Conservation (phyloP, 2,113 vertebrate species). For the Anser brachyrhynchus region DNA sequence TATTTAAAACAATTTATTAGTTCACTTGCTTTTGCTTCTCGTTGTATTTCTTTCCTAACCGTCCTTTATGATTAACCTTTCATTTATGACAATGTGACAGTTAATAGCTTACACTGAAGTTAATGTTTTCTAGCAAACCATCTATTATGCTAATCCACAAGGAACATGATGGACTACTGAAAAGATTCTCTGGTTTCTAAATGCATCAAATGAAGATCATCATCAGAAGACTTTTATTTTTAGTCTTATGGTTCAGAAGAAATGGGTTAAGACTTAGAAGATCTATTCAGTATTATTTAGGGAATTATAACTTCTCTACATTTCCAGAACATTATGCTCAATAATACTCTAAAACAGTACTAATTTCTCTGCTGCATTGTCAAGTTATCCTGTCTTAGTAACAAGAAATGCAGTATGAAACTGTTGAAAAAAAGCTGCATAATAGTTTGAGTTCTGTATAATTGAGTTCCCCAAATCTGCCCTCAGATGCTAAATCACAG, state of each 20-base stretch:
- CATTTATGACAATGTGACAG: background rate
- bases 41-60: background rate
- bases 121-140: background rate
- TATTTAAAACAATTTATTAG: background rate
- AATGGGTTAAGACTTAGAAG: background rate
- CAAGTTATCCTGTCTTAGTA: background rate
- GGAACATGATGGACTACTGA: background rate
- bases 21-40: background rate
- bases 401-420: background rate
- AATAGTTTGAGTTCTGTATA: constrained; percentile 16
- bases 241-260: background rate
- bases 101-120: background rate
- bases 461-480: constrained; percentile 36
- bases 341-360: background rate
- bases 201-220: background rate
- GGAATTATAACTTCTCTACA: background rate
- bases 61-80: background rate
- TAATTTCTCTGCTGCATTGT: constrained; percentile 26
- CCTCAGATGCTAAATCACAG: constrained; percentile 14
- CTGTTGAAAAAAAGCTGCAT: background rate
- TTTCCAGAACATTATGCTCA: background rate
- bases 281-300: background rate
- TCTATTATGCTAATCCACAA: background rate
- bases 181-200: background rate
- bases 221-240: background rate